Evolutionary conservation across 2,113 vertebrate species (phyloP), one percentile per base, ranked within the genome.

Genomic region (Gambusia holbrooki): DNA sequence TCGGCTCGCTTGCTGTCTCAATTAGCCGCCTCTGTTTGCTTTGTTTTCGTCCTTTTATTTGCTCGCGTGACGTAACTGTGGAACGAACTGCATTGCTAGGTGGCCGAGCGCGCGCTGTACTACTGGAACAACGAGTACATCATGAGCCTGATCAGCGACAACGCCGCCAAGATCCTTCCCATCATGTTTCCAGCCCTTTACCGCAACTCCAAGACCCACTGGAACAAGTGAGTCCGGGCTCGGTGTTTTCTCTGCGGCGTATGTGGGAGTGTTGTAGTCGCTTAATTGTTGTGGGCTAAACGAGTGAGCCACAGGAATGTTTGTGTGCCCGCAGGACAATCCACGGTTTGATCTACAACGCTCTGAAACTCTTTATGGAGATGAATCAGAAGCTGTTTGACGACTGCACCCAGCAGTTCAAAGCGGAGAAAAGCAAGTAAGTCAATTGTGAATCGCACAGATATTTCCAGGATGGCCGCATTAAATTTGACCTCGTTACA

Each of bases 41-140:
- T 4, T 61, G 25, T 3, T 5, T 1, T 6, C 22, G 14, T 58
- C 1, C 1, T 33, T 54, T 19, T 27, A 10, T 58, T 12, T 35
- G 2, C 60, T 4, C 30, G 0, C 4, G 0, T 14, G 4, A 25
- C 28, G 61, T 82, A 62, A 80, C 37, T 10, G 22, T 58, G 19
- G 27, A 54, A 1, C 45, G 6, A 66, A 73, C 62, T 30, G 68
- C 63, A 17, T 27, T 58, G n/a, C 64, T 54, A 99, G 98, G 98
- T 99, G 88, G 98, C 98, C 0, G 98, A 99, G 86, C 94, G 98
- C 76, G 98, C 98, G 0, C 93, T 99, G 63, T 99, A 99, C 89
- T 99, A 99, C 94, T 99, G 98, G 98, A 99, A 99, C 92, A 99
- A 99, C 28, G 98, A 99, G 84, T 99, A 99, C 92, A 99, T 99